Base-by-base conservation (phyloP, 2,797 vertebrate genomes). In the Distichodus sexfasciatus region DNA sequence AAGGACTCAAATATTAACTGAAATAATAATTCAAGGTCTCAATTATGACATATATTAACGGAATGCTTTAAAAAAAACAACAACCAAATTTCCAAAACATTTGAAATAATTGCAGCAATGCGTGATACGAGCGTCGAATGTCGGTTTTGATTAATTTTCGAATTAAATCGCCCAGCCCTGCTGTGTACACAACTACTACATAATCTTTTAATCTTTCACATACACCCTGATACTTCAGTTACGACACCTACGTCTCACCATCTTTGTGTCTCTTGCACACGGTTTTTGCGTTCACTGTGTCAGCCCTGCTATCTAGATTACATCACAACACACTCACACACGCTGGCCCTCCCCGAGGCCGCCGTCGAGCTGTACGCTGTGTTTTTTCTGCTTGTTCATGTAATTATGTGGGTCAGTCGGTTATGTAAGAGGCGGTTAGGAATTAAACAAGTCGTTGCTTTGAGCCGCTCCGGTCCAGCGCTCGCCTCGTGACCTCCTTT, bases 381-480 rank as follows among this genome's bases (percentile, higher is more conserved):
- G 51, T 71, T 71, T 54, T 36, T 48, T 21, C 36, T 48, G 54
- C 74, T 41, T 67, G 4, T 53, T 76, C 51, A 76, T 59, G 51
- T 53, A 33, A 47, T 69, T 23, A 78, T 41, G 71, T 71, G 60
- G 51, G 53, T 60, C 57, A 79, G 77, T 67, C 31, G 67, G 66
- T 80, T 80, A 65, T 31, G 54, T 60, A 78, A 77, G 24, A 15
- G 2, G 17, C 38, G 19, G n/a, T 64, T 53, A 31, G 41, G 28
- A 58, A 58, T 40, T 65, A 67, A 57, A 59, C 9, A 19, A 2
- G 10, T 58, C 1, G 26, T 36, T 26, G 66, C 40, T 57, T 41
- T 14, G n/a, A 8, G 31, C 4, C 29, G 40, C 29, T 28, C 36
- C 23, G 1, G 55, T 19, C 28, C 55, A 40, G 21, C 5, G 36